These are phyloP conservation scores for Protomyctophum bolini DNA, from an alignment of 2,113 vertebrate species.

Conservation along the genomic window DNA sequence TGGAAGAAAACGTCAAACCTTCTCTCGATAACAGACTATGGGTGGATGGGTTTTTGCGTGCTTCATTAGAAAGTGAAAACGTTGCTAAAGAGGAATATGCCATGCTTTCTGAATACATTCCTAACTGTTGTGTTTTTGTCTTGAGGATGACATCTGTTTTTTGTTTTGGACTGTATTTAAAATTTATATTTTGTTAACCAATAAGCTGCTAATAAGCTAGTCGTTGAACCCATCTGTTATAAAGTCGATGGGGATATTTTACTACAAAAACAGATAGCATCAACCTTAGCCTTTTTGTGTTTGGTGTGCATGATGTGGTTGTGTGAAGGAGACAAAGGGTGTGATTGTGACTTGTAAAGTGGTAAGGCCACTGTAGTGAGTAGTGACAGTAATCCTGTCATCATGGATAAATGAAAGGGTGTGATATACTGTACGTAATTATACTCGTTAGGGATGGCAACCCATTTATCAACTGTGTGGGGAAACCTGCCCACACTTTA, in stretches of 20 bases:
- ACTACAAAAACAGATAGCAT: slow-evolving; percentile 9
- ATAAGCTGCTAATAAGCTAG: slow-evolving; percentile 55
- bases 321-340: slow-evolving; percentile 1
- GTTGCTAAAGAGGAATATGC: slow-evolving; percentile 21
- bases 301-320: slow-evolving; percentile 10
- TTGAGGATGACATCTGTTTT: background rate
- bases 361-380: slow-evolving; percentile 16
- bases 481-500: too few relatives aligned
- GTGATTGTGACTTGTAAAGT: slow-evolving; percentile 5
- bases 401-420: background rate
- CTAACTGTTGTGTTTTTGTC: slow-evolving; percentile 16
- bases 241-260: slow-evolving; percentile 36
- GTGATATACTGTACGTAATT: background rate
- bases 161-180: slow-evolving; percentile 19
- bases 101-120: slow-evolving; percentile 64
- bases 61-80: slow-evolving; percentile 5
- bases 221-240: slow-evolving; percentile 3
- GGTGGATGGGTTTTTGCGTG: background rate
- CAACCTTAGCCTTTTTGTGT: slow-evolving; percentile 32
- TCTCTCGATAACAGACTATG: background rate
- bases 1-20: background rate
- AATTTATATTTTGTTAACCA: slow-evolving; percentile 34
- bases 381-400: slow-evolving; percentile 14
- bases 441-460: too few relatives aligned
- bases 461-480: too few relatives aligned